Evolutionary conservation across 2,113 vertebrate species (phyloP).

Genomic region (Toxostoma redivivum): DNA sequence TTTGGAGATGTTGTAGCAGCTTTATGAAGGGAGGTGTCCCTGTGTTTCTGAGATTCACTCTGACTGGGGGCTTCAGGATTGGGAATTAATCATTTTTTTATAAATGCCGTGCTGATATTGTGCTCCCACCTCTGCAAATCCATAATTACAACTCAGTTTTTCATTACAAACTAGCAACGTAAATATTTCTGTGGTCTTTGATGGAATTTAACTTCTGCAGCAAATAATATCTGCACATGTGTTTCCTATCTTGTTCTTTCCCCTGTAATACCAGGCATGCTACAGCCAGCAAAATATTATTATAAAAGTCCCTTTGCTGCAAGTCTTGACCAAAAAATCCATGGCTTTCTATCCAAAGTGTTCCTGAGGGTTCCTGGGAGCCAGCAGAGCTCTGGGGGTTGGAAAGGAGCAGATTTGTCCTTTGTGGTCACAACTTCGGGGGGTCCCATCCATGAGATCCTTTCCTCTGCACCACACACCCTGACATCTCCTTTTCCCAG

Average conservation of each 20-base stretch:
- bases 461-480: fast-evolving
- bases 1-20: neutral
- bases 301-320: constrained; percentile 22
- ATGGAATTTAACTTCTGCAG: constrained; percentile 46
- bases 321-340: neutral
- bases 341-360: neutral
- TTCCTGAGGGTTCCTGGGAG: neutral
- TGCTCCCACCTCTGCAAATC: neutral
- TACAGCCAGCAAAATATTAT: constrained; percentile 49
- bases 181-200: constrained; percentile 37
- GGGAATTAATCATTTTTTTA: neutral
- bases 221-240: constrained; percentile 29
- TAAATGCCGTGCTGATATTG: neutral
- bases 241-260: constrained; percentile 26
- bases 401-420: neutral
- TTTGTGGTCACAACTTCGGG: fast-evolving
- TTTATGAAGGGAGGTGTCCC: constrained; percentile 47
- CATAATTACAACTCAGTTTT: constrained; percentile 48
- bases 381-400: neutral
- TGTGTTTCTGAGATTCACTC: neutral
- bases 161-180: constrained; percentile 14
- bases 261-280: constrained; percentile 1
- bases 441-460: neutral
- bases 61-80: neutral
- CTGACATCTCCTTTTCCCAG: fast-evolving